Conservation (phyloP, 2,797 vertebrate species). For the Melanotaenia pygmaea region DNA sequence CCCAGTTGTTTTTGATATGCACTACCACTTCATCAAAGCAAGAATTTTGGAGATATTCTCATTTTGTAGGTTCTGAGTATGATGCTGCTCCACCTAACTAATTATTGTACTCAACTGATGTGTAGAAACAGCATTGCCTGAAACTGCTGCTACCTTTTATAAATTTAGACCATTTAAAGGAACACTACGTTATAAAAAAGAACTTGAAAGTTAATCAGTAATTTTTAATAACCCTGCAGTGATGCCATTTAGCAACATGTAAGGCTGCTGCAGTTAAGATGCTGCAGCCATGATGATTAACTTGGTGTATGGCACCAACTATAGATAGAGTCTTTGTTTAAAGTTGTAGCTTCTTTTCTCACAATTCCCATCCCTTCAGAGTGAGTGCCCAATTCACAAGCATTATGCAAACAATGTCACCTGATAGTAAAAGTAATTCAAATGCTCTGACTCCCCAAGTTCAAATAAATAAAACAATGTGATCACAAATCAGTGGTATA, state of each 20-base stretch:
- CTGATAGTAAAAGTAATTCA: slow-evolving; percentile 5
- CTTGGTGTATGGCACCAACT: neutral
- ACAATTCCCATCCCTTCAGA: neutral
- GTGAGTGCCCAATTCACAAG: slow-evolving; percentile 8
- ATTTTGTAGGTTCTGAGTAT: slow-evolving; percentile 11
- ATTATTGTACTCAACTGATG: neutral
- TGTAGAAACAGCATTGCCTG: neutral
- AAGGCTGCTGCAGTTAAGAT: no score
- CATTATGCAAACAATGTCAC: neutral
- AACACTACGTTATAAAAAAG: slow-evolving; percentile 8
- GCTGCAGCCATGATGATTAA: neutral
- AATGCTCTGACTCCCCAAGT: neutral
- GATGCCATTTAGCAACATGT: no score
- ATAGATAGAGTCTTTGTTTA: neutral
- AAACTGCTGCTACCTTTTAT: neutral
- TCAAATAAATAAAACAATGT: slow-evolving; percentile 5
- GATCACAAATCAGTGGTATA: slow-evolving; percentile 5
- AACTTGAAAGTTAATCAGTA: neutral
- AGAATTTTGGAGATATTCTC: slow-evolving; percentile 22
- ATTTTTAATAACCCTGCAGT: no score
- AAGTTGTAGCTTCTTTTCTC: slow-evolving; percentile 10
- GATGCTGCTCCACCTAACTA: neutral
- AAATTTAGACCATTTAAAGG: neutral
- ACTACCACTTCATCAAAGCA: slow-evolving; percentile 44
- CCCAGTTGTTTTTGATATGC: slow-evolving; percentile 67